Base-by-base conservation (phyloP, 92 coral and sea anemone species). In the Porites divaricata region DNA sequence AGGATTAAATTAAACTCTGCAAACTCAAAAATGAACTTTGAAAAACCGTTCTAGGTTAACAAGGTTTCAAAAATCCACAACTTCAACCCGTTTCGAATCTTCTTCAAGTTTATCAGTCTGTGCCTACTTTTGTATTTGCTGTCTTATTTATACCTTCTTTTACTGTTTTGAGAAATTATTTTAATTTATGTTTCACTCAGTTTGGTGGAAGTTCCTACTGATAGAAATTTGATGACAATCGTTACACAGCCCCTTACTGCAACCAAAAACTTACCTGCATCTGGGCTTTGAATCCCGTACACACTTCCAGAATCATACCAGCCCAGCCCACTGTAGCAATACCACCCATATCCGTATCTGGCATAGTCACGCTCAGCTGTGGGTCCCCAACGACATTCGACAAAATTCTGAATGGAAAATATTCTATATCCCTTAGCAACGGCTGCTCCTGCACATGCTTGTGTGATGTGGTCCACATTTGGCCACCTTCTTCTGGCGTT, bases 321-420 rank as follows among this genome's bases (percentile, higher is more conserved):
- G 1, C 98, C 98, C 28, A 94, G 77, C 4, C 98, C 98, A 54
- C 81, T 77, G 53, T 85, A 70, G 62, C 98, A 94, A 9, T 79
- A 70, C n/a, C 58, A 54, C 0, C 93, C 88, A 13, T 35, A 70
- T 5, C 95, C 93, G 75, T 82, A 75, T 52, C 77, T 90, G 48
- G 81, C 88, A 76, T 94, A 93, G 75, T 85, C 85, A 6, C 88
- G 81, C 25, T 88, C 86, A 9, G 93, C 95, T 23, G 50, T 80
- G 1, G 93, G 88, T 4, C 97, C 94, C 85, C 92, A 91, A 49
- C 97, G 92, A 25, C 97, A 93, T 49, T 93, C 94, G 15, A 81
- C 90, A 20, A 80, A 91, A 49, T 82, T 72, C 74, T 93, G 88
- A 25, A 93, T 78, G 26, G 97, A 92, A 52, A 93, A 93, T 48